Base-by-base conservation (phyloP, 2,797 vertebrate species). In the Coreius guichenoti region DNA sequence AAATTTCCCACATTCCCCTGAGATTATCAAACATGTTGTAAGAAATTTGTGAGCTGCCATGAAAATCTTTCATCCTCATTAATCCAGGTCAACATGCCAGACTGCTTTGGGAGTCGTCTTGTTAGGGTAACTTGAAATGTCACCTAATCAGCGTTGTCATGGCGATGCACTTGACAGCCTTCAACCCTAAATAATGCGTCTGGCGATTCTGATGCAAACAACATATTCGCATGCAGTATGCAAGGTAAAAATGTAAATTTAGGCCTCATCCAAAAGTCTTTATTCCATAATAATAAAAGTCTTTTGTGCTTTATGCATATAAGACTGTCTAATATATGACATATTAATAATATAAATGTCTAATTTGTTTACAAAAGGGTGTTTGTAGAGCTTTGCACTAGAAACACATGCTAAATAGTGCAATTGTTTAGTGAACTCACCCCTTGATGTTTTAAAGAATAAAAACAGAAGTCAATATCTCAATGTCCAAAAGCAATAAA, bases 111-210 rank as follows among this genome's bases (percentile, higher is more conserved):
- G 73, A 76, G 21, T 49, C 21, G 51, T 29, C 39, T 54, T 51
- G 33, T 14, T 39, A 33, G 17, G 31, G 43, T 43, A 16, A 23
- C 8, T 14, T 47, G 31, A 72, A 73, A 85, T 80, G 68, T 43
- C 61, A 81, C 16, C 39, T 54, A 33, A 61, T 86, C 70, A 63
- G 49, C 0, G 36, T 12, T 69, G 85, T 47, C 72, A 82, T 17
- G 29, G 70, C 17, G 8, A 75, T 13, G 3, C 73, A 77, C 39
- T 68, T 83, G 9, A 84, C 61, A 23, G n/a, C 6, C 31, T 47
- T 49, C 21, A 81, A 8, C 33, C 45, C 4, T 63, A 5, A 77
- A 31, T 5, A 70, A 81, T 5, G 23, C n/a, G 43, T 75, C 61
- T 33, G 29, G 13, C 0, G 7, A 67, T 17, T 67, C 49, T 76